Percentiles rank a stretch among this genome's conserved stretches.
phyloP scores from a whole-genome alignment of 2,113 vertebrate species.

The Brachypodius melanocephalos region DNA sequence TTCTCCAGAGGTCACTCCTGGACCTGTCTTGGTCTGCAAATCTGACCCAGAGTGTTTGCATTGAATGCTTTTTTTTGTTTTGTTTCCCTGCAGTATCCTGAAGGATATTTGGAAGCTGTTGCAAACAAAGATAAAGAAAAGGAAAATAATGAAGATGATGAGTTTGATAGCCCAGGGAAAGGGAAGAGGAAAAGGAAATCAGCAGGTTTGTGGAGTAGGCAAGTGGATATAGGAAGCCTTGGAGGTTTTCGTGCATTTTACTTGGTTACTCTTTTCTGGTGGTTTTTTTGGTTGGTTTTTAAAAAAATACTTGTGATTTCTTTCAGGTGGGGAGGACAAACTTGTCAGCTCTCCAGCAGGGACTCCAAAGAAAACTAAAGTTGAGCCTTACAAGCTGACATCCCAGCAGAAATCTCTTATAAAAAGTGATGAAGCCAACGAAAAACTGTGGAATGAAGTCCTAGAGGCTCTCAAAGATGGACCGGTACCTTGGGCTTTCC shows the following conservation, averaged over 20 bases:
- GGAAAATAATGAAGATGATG: constrained; percentile 76
- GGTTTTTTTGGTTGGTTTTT: neutral
- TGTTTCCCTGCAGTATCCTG: constrained; percentile 84
- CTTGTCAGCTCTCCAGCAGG: neutral
- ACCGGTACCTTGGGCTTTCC: constrained; percentile 69
- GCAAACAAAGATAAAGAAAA: constrained; percentile 89
- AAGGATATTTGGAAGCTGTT: constrained; percentile 89
- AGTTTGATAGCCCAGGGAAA: constrained; percentile 73
- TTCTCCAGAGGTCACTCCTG: neutral
- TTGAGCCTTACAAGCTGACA: constrained; percentile 88
- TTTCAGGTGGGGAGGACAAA: constrained; percentile 29
- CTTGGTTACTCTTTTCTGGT: neutral
- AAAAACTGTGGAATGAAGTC: constrained; percentile 92
- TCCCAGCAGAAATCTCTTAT: constrained; percentile 85
- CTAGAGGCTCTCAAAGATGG: constrained; percentile 85
- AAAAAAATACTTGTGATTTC: neutral
- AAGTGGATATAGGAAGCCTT: neutral
- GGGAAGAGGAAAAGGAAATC: constrained; percentile 89
- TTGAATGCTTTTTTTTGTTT: neutral
- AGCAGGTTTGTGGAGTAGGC: constrained; percentile 64
- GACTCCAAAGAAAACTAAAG: constrained; percentile 85
- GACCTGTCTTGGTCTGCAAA: neutral
- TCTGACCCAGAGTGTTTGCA: neutral
- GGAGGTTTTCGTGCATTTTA: neutral
- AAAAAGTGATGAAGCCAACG: constrained; percentile 84